phyloP scores from a whole-genome alignment of 2,888 invertebrate species.

The Molanna angustata region DNA sequence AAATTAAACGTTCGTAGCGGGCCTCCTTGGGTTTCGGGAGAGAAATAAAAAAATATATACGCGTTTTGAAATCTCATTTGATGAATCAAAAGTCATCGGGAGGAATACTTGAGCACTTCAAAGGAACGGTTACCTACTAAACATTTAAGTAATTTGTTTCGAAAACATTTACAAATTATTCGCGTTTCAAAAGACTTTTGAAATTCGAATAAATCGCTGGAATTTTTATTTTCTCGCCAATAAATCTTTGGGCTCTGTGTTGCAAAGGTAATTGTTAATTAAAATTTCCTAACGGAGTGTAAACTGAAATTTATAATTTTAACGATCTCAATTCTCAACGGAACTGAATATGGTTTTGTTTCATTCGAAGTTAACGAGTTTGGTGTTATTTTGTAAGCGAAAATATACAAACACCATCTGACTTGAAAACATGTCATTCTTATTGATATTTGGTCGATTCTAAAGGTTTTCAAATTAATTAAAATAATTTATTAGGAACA shows the following conservation, averaged over 20 bases:
- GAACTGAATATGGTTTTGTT: not conserved
- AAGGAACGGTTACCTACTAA: constrained; percentile 5
- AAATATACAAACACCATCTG: too few species aligned
- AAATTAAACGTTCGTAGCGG: constrained; percentile 14
- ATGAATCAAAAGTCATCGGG: constrained; percentile 11
- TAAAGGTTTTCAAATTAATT: too few species aligned
- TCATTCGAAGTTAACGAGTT: too few species aligned
- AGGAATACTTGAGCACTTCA: not conserved
- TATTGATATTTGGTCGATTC: too few species aligned
- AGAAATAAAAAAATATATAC: not conserved
- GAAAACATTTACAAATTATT: constrained; percentile 7
- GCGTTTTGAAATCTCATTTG: constrained; percentile 13
- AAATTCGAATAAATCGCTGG: constrained; percentile 3
- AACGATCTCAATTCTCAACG: not conserved
- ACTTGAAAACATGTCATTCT: too few species aligned
- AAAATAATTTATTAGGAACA: too few species aligned
- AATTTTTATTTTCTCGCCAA: constrained; percentile 1
- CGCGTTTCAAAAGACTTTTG: constrained; percentile 3
- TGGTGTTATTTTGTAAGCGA: too few species aligned
- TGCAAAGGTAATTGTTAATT: constrained; percentile 11
- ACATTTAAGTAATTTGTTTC: constrained; percentile 5
- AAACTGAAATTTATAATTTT: not conserved
- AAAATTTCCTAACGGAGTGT: constrained; percentile 12
- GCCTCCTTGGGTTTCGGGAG: constrained; percentile 7
- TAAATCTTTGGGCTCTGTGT: not conserved